Percentiles rank a stretch among this genome's conserved stretches.
These are phyloP conservation scores for Julus scandinavius DNA, from an alignment of 2,888 invertebrate species.

Conservation along the genomic window DNA sequence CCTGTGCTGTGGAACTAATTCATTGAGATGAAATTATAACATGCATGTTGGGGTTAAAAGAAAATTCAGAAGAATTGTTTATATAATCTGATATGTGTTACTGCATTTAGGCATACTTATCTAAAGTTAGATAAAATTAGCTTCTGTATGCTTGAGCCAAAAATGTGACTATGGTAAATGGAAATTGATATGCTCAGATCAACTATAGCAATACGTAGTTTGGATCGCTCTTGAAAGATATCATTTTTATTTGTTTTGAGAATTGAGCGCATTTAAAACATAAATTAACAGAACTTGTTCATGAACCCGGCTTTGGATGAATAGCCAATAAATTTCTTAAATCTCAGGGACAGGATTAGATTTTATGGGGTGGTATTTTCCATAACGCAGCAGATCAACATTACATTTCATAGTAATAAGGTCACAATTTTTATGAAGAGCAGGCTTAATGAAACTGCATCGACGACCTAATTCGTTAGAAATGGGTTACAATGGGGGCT, in stretches of 20 bases:
- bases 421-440: conserved; percentile 14
- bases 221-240: not conserved
- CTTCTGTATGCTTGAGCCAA: too few species aligned
- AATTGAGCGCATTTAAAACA: not conserved
- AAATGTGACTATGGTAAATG: too few species aligned
- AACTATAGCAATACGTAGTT: not conserved
- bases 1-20: too few species aligned
- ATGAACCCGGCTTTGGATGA: not conserved
- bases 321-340: not conserved
- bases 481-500: not conserved
- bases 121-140: too few species aligned
- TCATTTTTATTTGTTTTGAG: not conserved
- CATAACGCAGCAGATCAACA: not conserved
- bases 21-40: too few species aligned
- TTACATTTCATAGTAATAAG: not conserved
- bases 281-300: not conserved
- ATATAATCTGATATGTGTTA: too few species aligned
- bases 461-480: conserved; percentile 34
- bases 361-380: not conserved
- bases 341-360: not conserved
- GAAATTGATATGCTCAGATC: too few species aligned
- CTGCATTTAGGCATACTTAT: too few species aligned
- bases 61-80: too few species aligned
- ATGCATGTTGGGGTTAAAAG: too few species aligned
- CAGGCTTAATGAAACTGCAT: conserved; percentile 36